Evolutionary conservation across 2,113 vertebrate species (phyloP).

Genomic region (Psilopsiagon aurifrons): DNA sequence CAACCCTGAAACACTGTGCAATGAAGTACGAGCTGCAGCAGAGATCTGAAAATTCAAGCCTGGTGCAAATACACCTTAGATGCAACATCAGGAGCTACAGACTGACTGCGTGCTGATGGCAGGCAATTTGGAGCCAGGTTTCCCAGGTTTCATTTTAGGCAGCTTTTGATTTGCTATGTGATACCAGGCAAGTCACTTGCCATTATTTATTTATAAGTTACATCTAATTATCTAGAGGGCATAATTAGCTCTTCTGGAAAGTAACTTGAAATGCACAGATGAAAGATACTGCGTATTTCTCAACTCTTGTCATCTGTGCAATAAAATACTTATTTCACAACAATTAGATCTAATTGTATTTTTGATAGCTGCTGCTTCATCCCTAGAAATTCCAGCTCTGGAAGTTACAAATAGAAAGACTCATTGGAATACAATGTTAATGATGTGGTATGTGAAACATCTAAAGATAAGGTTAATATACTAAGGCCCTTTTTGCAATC

Average conservation of each 20-base stretch:
- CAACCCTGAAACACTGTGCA: not conserved
- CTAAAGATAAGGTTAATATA: not conserved
- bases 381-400: slow-evolving; percentile 40
- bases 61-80: not conserved
- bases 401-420: slow-evolving; percentile 7
- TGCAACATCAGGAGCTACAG: not conserved
- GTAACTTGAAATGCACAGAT: slow-evolving; percentile 41
- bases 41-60: not conserved
- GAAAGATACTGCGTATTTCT: slow-evolving; percentile 17
- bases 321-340: slow-evolving; percentile 48
- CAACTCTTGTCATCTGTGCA: slow-evolving; percentile 26
- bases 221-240: slow-evolving; percentile 24
- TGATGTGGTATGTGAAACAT: not conserved
- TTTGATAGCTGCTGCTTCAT: slow-evolving; percentile 33
- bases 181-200: not conserved
- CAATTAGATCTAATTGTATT: slow-evolving; percentile 48
- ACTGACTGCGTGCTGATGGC: not conserved
- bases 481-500: not conserved
- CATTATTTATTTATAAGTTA: slow-evolving; percentile 47
- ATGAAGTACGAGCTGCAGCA: not conserved
- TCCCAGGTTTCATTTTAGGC: not conserved
- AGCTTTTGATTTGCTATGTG: slow-evolving; percentile 6
- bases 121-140: not conserved
- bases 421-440: slow-evolving; percentile 2
- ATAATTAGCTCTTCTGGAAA: slow-evolving; percentile 49